These are phyloP conservation scores for Drosophila burlai DNA, from an alignment of 1,140 invertebrate species.

Conservation along the genomic window DNA sequence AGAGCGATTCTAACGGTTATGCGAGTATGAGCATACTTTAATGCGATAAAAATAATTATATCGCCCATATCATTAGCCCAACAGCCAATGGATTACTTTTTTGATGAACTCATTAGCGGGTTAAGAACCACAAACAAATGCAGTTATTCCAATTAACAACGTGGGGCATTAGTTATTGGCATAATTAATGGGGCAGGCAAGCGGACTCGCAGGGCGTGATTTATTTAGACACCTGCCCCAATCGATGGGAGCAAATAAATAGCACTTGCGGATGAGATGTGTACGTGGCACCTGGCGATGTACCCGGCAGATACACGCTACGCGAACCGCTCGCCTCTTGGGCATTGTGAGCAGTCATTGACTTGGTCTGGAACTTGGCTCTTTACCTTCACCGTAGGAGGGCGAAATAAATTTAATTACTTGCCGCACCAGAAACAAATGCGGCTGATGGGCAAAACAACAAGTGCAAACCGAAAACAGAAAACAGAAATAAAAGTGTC, in stretches of 20 bases:
- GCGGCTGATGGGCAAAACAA: slow-evolving; percentile 11
- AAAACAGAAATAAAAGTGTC: slow-evolving; percentile 42
- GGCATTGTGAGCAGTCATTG: slow-evolving; percentile 39
- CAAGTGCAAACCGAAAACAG: slow-evolving; percentile 15
- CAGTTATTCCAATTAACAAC: slow-evolving; percentile 28
- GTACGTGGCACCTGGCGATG: background rate
- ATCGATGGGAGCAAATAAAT: slow-evolving; percentile 23
- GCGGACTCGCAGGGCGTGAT: slow-evolving; percentile 4
- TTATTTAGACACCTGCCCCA: slow-evolving; percentile 23
- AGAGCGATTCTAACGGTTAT: slow-evolving; percentile 24
- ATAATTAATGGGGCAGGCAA: slow-evolving; percentile 36
- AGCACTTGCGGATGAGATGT: background rate
- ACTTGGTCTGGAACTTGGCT: slow-evolving; percentile 24
- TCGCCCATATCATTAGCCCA: slow-evolving; percentile 7
- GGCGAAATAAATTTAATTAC: slow-evolving; percentile 50
- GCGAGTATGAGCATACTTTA: slow-evolving; percentile 10
- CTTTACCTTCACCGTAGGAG: slow-evolving; percentile 39
- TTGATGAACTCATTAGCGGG: slow-evolving; percentile 14
- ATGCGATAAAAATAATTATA: slow-evolving; percentile 35
- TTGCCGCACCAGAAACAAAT: slow-evolving; percentile 18
- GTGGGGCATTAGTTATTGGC: slow-evolving; percentile 22
- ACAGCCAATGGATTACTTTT: background rate
- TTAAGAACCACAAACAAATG: slow-evolving; percentile 27
- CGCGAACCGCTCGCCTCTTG: background rate
- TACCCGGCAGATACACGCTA: slow-evolving; percentile 14